Evolutionary conservation across 2,888 invertebrate genomes (phyloP).

Genomic region (Microplitis manilae): DNA sequence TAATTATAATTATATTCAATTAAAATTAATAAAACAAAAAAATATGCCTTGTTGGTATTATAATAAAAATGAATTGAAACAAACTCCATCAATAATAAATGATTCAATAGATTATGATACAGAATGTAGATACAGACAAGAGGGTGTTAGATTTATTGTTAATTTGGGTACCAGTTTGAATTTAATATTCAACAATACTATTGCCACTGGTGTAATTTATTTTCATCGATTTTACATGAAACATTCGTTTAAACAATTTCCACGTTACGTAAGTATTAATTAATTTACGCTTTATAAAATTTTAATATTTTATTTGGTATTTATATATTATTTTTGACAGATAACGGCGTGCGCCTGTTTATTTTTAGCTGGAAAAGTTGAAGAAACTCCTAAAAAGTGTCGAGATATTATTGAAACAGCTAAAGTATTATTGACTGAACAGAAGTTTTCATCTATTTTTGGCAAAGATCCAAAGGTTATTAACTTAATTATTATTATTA

Average conservation of each 20-base stretch:
- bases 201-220: slow-evolving; percentile 98
- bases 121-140: slow-evolving; percentile 93
- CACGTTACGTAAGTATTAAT: slow-evolving; percentile 82
- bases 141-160: slow-evolving; percentile 97
- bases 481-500: not conserved
- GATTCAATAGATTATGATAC: slow-evolving; percentile 91
- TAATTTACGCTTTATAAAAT: not conserved
- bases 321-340: not conserved
- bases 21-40: not conserved
- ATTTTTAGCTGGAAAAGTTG: slow-evolving; percentile 98
- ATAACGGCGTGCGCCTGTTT: slow-evolving; percentile 95
- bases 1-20: not conserved
- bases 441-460: slow-evolving; percentile 86
- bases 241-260: slow-evolving; percentile 96
- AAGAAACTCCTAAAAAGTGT: slow-evolving; percentile 99
- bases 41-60: slow-evolving; percentile 98
- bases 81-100: slow-evolving; percentile 90
- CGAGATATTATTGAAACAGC: slow-evolving; percentile 96
- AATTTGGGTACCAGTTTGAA: slow-evolving; percentile 95
- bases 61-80: slow-evolving; percentile 90
- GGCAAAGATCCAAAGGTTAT: slow-evolving; percentile 88
- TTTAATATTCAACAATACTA: slow-evolving; percentile 90
- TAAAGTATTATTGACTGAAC: slow-evolving; percentile 83
- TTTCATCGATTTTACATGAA: slow-evolving; percentile 99
- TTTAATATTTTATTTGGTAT: not conserved